Base-by-base conservation (phyloP, 2,113 vertebrate species). In the Penelope pileata region DNA sequence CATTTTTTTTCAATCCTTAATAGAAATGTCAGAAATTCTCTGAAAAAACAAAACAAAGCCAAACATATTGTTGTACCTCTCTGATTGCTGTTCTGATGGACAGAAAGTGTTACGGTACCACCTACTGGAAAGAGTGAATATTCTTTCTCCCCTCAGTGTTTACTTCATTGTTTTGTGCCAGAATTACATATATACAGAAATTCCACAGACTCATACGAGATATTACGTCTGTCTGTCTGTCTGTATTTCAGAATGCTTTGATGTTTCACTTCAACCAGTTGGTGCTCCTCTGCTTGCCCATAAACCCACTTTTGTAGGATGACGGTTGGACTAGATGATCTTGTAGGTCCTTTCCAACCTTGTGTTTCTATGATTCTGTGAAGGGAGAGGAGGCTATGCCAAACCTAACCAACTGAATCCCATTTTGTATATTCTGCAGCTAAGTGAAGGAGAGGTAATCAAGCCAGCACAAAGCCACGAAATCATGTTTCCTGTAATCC, bases 361-460 rank as follows among this genome's bases (percentile, higher is more conserved):
- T n/a, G n/a, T n/a, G n/a, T n/a, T n/a, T n/a, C n/a, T n/a, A n/a
- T n/a, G n/a, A n/a, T n/a, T n/a, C n/a, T n/a, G n/a, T n/a, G 1
- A 54, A 64, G n/a, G n/a, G 67, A 83, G 38, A 88, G 42, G 11
- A 72, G 54, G 40, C 23, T 83, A 90, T 78, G 51, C 53, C 59
- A 78, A 93, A 77, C 43, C 79, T 94, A 90, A 93, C 83, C 11
- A 74, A 27, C 45, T 88, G 32, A 67, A 95, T 93, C n/a, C 50
- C 21, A 69, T 70, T 90, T 86, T 94, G 14, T 73, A 54, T 97
- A 29, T 94, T 34, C 97, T 96, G 42, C 97, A 98, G 98, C 98
- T 99, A 87, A 97, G 95, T 60, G 98, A 99, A 96, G 98, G 98
- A 96, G 98, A 98, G n/a, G 82, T 97, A 50, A 97, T 99, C 91